Percentiles rank a stretch among this genome's conserved stretches.
These are phyloP conservation scores for Ommatoiulus sabulosus DNA, from an alignment of 2,888 invertebrate genomes.

Conservation along the genomic window DNA sequence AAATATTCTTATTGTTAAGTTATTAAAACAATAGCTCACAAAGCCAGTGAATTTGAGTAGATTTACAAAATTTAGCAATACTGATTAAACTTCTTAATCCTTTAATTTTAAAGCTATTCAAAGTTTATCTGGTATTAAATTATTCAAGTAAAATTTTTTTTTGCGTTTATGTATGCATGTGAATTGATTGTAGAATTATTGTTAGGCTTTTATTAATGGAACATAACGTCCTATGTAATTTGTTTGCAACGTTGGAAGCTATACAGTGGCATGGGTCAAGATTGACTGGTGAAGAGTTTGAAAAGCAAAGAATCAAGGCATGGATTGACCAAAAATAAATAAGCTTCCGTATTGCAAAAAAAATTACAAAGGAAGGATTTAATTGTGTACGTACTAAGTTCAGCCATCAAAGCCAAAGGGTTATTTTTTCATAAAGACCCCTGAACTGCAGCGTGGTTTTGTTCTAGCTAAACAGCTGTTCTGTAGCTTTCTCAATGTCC, in stretches of 20 bases:
- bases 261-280: background rate
- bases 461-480: conserved; percentile 82
- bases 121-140: background rate
- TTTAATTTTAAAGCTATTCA: background rate
- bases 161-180: background rate
- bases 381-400: background rate
- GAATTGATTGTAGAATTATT: background rate
- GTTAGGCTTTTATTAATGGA: background rate
- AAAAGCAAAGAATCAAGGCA: background rate
- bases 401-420: background rate
- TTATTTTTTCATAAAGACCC: background rate
- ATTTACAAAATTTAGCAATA: no score
- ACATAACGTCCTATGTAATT: background rate
- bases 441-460: background rate
- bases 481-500: conserved; percentile 92
- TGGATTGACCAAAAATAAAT: conserved; percentile 2
- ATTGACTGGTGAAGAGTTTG: background rate
- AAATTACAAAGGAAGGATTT: background rate
- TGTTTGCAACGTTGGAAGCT: conserved; percentile 6
- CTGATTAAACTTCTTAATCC: no score
- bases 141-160: background rate
- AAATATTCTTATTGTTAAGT: background rate
- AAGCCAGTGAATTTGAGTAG: background rate
- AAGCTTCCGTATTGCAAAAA: conserved; percentile 33
- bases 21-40: background rate